Percentiles rank a stretch among this genome's conserved stretches.
phyloP scores from a whole-genome alignment of 2,797 vertebrate genomes.

The Falco peregrinus region DNA sequence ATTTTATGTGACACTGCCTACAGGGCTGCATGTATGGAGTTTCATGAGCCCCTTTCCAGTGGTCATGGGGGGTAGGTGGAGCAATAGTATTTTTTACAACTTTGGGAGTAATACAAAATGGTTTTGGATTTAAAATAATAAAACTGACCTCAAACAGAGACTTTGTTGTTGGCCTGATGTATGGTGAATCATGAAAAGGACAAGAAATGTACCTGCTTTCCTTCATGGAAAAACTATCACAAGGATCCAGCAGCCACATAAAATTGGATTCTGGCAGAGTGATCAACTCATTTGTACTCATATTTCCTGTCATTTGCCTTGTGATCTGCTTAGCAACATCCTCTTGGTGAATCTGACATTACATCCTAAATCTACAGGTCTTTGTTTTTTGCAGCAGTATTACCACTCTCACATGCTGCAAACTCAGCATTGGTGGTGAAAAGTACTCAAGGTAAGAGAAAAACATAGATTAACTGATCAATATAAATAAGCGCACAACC shows the following conservation, averaged over 20 bases:
- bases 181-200: background rate
- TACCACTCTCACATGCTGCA: background rate
- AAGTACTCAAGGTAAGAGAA: background rate
- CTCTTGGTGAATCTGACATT: conserved; percentile 31
- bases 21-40: conserved; percentile 40
- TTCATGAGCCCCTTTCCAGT: conserved; percentile 29
- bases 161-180: background rate
- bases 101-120: background rate
- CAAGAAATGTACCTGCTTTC: background rate
- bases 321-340: conserved; percentile 36
- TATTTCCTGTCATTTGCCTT: conserved; percentile 20
- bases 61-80: background rate
- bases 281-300: conserved; percentile 43
- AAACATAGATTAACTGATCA: background rate
- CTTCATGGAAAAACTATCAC: background rate
- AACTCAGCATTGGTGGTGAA: background rate
- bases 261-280: conserved; percentile 23
- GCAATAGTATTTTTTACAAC: conserved; percentile 7
- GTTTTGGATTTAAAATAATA: conserved; percentile 2
- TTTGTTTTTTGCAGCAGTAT: background rate
- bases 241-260: conserved; percentile 23
- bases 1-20: conserved; percentile 66
- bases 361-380: conserved; percentile 12
- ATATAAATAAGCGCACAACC: background rate
- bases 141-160: conserved; percentile 1